Evolutionary conservation across 2,888 invertebrate species (phyloP).

Genomic region (Leptarthrus brevirostris): DNA sequence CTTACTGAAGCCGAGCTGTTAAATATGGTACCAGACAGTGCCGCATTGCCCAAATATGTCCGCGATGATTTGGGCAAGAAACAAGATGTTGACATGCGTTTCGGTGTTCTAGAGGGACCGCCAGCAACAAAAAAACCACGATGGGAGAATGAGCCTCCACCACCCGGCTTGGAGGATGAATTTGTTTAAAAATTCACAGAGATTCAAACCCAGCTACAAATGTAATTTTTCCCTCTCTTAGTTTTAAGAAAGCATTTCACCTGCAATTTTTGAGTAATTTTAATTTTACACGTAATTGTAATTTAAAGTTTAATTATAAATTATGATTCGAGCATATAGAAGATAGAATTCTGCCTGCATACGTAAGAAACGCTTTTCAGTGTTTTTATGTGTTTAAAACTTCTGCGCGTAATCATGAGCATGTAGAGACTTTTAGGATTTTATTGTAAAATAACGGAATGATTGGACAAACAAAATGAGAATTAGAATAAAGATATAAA

Average conservation of each 20-base stretch:
- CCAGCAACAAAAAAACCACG: conserved; percentile 56
- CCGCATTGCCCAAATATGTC: conserved; percentile 53
- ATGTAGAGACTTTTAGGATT: not conserved
- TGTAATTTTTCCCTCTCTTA: conserved; percentile 14
- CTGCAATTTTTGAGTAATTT: conserved; percentile 22
- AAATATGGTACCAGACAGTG: conserved; percentile 67
- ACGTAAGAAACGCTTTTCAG: not conserved
- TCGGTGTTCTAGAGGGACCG: conserved; percentile 25
- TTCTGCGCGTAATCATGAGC: not conserved
- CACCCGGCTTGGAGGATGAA: conserved; percentile 59
- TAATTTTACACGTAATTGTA: conserved; percentile 31
- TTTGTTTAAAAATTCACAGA: conserved; percentile 48
- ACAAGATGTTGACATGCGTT: conserved; percentile 43
- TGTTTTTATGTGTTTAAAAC: not conserved
- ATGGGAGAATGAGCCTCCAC: conserved; percentile 58
- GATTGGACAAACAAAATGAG: not conserved
- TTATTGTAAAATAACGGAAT: not conserved
- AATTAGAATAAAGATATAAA: not conserved
- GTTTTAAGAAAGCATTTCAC: conserved; percentile 35
- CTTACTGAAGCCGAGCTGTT: conserved; percentile 68
- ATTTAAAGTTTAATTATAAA: not conserved
- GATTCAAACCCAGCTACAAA: not conserved
- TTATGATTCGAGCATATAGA: not conserved
- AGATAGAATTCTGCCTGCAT: not conserved
- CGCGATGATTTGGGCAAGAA: not conserved